phyloP scores from a whole-genome alignment of 2,888 invertebrate genomes.

The Masnerella sp. region DNA sequence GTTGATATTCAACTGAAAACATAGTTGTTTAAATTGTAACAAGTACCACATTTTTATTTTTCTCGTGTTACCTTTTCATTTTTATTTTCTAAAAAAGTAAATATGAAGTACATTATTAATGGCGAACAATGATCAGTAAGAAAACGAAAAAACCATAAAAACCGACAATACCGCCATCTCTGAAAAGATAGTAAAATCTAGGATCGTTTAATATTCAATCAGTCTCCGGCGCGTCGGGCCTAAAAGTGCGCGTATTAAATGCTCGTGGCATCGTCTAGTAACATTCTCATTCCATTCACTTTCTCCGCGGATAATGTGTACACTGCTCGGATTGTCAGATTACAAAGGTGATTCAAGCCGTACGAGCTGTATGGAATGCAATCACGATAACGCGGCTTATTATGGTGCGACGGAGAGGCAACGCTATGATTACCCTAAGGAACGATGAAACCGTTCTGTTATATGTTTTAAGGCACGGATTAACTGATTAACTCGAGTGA shows the following conservation, averaged over 20 bases:
- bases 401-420: slow-evolving; percentile 42
- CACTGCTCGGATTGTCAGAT: slow-evolving; percentile 54
- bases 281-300: slow-evolving; percentile 57
- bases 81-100: too few species aligned
- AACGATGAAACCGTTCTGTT: slow-evolving; percentile 54
- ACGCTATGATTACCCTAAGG: slow-evolving; percentile 49
- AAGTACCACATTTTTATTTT: too few species aligned
- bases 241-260: slow-evolving; percentile 43
- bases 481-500: slow-evolving; percentile 54
- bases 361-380: slow-evolving; percentile 57
- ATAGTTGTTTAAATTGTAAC: too few species aligned
- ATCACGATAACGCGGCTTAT: slow-evolving; percentile 58
- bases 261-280: slow-evolving; percentile 53
- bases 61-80: too few species aligned
- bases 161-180: too few species aligned
- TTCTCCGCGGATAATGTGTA: slow-evolving; percentile 52
- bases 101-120: too few species aligned
- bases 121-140: too few species aligned
- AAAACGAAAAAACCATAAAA: too few species aligned
- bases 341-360: slow-evolving; percentile 56
- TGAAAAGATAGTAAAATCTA: too few species aligned
- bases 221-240: background rate
- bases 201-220: slow-evolving; percentile 28
- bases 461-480: slow-evolving; percentile 52
- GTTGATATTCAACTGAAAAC: too few species aligned